Evolutionary conservation across 2,888 invertebrate species (phyloP), one percentile per base, ranked within the genome.

Genomic region (Aquatica leii): DNA sequence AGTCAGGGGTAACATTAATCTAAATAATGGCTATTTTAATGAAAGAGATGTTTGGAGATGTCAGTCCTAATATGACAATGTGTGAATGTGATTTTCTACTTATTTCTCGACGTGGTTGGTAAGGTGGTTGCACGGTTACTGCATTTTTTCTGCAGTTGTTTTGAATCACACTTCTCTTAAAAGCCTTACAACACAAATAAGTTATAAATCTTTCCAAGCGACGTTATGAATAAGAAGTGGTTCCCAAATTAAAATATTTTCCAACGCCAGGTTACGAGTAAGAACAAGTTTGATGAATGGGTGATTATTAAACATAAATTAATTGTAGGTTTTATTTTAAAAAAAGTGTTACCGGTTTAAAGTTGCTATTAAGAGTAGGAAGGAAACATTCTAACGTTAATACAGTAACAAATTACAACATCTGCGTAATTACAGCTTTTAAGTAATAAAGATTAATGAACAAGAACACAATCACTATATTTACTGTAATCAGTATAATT

Each of bases 61-160:
- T 81, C 81, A 80, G 78, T 75, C 77, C 81, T 82, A 82, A 82
- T 81, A 80, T 77, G 81, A 82, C 82, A 82, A 82, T 81, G 82
- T 82, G 82, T 81, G 81, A 82, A 82, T 80, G 73, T 79, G 76
- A 78, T 81, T 82, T 80, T 80, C 80, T 80, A 79, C 78, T 79
- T 79, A 80, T 79, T 80, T 80, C 79, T 80, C 78, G 77, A 74
- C 76, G 71, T 74, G 73, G 74, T 74, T 53, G 62, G 61, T 74
- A 17, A 43, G 73, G 73, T 73, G 69, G 74, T 69, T 31, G 41
- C 43, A 54, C 43, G 35, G 35, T 15, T 48, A 52, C 49, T 54
- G 50, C 49, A 20, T 59, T 53, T 48, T n/a, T 52, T 31, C 14
- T 12, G 40, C 52, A 21, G n/a, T n/a, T n/a, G n/a, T n/a, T n/a